phyloP scores from a whole-genome alignment of 1,140 invertebrate genomes.

The Parapsyche elsis region DNA sequence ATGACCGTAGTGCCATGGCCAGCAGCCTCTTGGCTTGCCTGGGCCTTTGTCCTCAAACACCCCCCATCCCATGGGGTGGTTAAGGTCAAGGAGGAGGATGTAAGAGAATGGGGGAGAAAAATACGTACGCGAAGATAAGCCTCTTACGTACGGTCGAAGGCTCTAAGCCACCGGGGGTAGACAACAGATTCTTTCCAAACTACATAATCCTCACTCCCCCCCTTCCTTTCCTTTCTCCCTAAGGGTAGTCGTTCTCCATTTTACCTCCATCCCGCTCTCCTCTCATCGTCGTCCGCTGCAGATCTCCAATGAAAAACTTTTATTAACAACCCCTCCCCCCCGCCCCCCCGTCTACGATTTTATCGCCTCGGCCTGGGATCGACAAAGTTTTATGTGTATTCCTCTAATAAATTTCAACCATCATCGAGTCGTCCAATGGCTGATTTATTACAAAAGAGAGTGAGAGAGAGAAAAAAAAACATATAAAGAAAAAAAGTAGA shows the following conservation, averaged over 20 bases:
- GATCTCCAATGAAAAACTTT: conserved; percentile 29
- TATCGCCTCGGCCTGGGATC: conserved; percentile 13
- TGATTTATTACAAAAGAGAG: conserved; percentile 2
- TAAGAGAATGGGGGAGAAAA: not conserved
- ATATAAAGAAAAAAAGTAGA: not conserved
- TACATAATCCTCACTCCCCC: not conserved
- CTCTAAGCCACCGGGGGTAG: conserved; percentile 27
- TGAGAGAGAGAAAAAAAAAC: not conserved
- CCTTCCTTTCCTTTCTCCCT: not conserved
- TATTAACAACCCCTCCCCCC: conserved; percentile 10
- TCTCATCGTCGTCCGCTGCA: not conserved
- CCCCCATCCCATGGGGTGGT: too few species aligned
- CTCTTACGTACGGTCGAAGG: conserved; percentile 37
- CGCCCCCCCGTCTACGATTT: not conserved
- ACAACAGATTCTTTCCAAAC: conserved; percentile 33
- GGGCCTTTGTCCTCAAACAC: not conserved
- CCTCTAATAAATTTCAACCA: conserved; percentile 29
- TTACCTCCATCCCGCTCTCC: not conserved
- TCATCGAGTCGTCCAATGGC: conserved; percentile 15
- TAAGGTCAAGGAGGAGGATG: too few species aligned
- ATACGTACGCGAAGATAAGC: conserved; percentile 34
- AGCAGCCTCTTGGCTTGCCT: not conserved
- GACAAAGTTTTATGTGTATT: conserved; percentile 11
- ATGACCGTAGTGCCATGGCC: conserved; percentile 21
- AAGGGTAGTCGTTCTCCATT: too few species aligned